These are phyloP conservation scores for Plemyria rubiginata DNA, from an alignment of 2,888 invertebrate species.

Conservation along the genomic window DNA sequence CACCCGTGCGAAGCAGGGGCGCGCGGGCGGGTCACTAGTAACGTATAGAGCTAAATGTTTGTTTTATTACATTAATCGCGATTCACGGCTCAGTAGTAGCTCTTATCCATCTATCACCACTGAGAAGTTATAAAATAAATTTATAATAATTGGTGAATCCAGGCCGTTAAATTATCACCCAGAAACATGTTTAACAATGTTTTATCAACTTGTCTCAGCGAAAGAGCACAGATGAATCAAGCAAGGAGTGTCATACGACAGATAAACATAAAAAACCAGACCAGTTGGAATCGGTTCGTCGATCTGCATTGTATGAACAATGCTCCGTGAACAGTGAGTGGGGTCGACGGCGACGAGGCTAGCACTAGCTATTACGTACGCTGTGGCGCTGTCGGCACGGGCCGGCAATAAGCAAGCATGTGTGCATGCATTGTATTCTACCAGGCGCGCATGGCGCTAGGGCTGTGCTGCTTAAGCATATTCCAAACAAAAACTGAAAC, in stretches of 20 bases:
- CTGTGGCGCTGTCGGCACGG: not conserved
- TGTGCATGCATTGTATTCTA: not conserved
- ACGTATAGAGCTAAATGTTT: too few relatives aligned
- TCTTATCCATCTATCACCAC: too few relatives aligned
- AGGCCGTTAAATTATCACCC: too few relatives aligned
- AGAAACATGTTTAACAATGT: too few relatives aligned
- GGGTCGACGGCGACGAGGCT: not conserved
- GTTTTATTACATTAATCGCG: too few relatives aligned
- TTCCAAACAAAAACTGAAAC: too few relatives aligned
- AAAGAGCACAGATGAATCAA: not conserved
- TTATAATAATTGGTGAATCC: too few relatives aligned
- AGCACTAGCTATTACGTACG: not conserved
- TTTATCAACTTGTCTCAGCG: not conserved
- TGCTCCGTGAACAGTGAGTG: not conserved
- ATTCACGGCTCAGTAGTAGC: too few relatives aligned
- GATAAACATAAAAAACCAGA: not conserved
- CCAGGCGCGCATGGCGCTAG: not conserved
- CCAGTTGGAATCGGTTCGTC: not conserved
- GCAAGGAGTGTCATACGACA: not conserved
- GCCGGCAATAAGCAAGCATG: not conserved
- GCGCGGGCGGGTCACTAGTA: too few relatives aligned
- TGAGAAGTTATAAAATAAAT: too few relatives aligned
- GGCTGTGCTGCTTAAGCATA: not conserved
- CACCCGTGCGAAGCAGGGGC: too few relatives aligned
- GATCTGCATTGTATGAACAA: not conserved